Evolutionary conservation across 1,140 invertebrate species (phyloP), one percentile per base, ranked within the genome.

Genomic region (Platyscapa corneri): DNA sequence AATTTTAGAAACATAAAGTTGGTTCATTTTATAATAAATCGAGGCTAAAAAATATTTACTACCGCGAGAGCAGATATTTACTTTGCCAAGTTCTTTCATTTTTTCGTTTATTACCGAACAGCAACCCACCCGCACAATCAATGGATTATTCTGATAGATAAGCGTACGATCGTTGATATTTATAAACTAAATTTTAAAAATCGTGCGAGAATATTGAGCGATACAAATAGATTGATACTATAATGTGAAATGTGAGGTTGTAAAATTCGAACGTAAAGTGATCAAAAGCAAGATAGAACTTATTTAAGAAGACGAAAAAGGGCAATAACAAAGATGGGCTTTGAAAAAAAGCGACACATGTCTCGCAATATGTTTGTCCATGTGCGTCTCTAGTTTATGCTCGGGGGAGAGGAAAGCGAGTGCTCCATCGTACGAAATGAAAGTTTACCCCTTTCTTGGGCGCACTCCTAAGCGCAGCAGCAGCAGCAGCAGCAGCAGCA

Each of bases 371-470:
- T 70, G 37, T 70, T 37, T 37, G 32, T 70, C 67, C 67, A 70
- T 37, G 67, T 34, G 34, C 32, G 32, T 70, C 67, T 37, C 32
- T 16, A 6, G 7, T 20, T 10, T 70, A 23, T 32, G 6, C 67
- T 23, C 5, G 70, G 23, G 70, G 23, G 6, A 2, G 37, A 74
- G 34, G 30, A 70, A 37, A 70, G 37, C 30, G 56, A 76, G 18
- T 39, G 39, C 72, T 60, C 72, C 56, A 83, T 76, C 72, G 34
- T 16, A 56, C 42, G 46, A 82, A 82, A 82, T 72, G 79, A 74
- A 75, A 82, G 75, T 82, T 74, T 70, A 67, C 18, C 72, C 37
- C 32, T 39, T 53, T 14, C 3, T 77, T 23, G 14, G 49, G 27
- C 75, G 27, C 10, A 5, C 20, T 10, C 2, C 56, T 3, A 27